Percentiles rank a stretch among this genome's conserved stretches.
These are phyloP conservation scores for Antennarius striatus DNA, from an alignment of 2,113 vertebrate species.

Conservation along the genomic window DNA sequence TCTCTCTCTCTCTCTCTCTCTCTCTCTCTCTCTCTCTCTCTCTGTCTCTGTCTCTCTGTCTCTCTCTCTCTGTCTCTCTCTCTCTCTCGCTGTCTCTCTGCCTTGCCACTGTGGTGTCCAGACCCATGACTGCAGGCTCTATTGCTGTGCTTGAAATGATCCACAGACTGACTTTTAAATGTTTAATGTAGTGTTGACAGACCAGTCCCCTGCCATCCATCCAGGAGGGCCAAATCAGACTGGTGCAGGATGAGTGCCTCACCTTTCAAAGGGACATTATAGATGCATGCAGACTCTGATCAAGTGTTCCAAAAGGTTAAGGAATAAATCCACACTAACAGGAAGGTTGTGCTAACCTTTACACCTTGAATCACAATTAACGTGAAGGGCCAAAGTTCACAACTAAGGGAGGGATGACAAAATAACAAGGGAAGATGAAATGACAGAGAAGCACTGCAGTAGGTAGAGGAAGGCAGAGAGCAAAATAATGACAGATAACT, in stretches of 20 bases:
- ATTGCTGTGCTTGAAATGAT: conserved; percentile 50
- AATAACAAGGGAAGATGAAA: conserved; percentile 14
- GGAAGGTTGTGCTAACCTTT: conserved; percentile 60
- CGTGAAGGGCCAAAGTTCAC: conserved; percentile 48
- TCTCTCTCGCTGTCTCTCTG: conserved; percentile 12
- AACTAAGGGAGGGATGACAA: conserved; percentile 21
- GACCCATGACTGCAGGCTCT: conserved; percentile 24
- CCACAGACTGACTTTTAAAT: conserved; percentile 57
- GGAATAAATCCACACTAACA: conserved; percentile 65
- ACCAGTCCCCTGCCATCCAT: conserved; percentile 42
- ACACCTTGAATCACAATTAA: conserved; percentile 31
- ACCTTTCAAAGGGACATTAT: conserved; percentile 65
- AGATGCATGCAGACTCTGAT: conserved; percentile 56
- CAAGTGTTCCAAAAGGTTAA: conserved; percentile 61
- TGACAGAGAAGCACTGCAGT: conserved; percentile 28
- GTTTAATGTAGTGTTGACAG: conserved; percentile 66
- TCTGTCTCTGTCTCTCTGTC: neutral
- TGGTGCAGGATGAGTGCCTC: conserved; percentile 34
- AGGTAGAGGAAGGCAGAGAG: conserved; percentile 11
- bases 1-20: conserved; percentile 11
- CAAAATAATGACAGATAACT: conserved; percentile 21
- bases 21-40: too few species aligned
- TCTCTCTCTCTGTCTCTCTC: neutral
- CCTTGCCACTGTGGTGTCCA: conserved; percentile 24
- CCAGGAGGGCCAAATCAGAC: conserved; percentile 31